phyloP scores from a whole-genome alignment of 2,888 invertebrate genomes.

The Platycheirus albimanus region DNA sequence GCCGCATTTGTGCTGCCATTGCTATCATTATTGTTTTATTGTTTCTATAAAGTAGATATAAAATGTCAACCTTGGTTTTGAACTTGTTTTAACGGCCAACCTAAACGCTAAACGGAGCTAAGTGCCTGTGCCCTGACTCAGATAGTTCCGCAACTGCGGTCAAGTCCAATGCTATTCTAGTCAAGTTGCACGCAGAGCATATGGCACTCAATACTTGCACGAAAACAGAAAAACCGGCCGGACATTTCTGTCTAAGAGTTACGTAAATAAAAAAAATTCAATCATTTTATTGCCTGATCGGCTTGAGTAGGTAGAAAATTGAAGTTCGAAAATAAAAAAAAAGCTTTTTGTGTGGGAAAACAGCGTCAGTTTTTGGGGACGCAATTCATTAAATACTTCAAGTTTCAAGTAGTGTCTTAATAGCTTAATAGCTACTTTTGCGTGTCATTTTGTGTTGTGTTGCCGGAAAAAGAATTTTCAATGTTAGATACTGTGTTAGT shows the following conservation, averaged over 20 bases:
- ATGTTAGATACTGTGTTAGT: constrained; percentile 1
- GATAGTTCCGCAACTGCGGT: constrained; percentile 74
- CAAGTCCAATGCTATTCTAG: constrained; percentile 72
- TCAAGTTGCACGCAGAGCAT: constrained; percentile 63
- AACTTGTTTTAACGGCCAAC: constrained; percentile 70
- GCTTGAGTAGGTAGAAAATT: constrained; percentile 48
- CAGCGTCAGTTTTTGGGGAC: constrained; percentile 4
- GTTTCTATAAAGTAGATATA: constrained; percentile 40
- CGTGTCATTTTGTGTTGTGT: constrained; percentile 19
- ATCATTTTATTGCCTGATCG: constrained; percentile 13
- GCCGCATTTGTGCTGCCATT: constrained; percentile 36
- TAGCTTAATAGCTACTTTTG: constrained; percentile 8
- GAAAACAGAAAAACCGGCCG: constrained; percentile 23
- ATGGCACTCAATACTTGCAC: constrained; percentile 55
- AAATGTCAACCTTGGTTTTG: constrained; percentile 73
- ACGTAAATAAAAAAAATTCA: constrained; percentile 22
- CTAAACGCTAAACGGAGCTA: constrained; percentile 74
- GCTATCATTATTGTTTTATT: constrained; percentile 43
- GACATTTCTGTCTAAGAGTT: constrained; percentile 30
- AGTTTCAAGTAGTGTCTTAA: not conserved
- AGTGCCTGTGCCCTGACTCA: constrained; percentile 72
- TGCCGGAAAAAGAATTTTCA: constrained; percentile 36
- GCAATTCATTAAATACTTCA: constrained; percentile 3
- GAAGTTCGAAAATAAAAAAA: constrained; percentile 12
- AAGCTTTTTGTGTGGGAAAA: constrained; percentile 41